Percentiles rank a stretch among this genome's conserved stretches.
Conservation (phyloP, 2,888 invertebrate species). For the Ditula angustiorana region DNA sequence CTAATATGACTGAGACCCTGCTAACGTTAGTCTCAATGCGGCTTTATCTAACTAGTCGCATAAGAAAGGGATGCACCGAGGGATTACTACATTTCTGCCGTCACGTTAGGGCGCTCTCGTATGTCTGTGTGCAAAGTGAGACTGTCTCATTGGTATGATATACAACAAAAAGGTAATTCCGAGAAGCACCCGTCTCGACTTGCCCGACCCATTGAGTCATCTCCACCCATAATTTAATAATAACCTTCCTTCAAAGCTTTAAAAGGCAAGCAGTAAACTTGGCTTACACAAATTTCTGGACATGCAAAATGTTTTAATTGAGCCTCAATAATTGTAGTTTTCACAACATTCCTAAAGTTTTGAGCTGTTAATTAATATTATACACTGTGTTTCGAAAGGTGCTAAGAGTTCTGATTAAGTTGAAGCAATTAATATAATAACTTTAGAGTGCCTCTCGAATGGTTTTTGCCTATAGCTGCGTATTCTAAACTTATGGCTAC, state of each 20-base stretch:
- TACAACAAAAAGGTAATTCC: slow-evolving; percentile 81
- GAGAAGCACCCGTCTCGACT: slow-evolving; percentile 73
- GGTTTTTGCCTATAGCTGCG: not conserved
- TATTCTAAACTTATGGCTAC: no score
- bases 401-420: slow-evolving; percentile 16
- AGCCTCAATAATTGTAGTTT: slow-evolving; percentile 11
- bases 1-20: no score
- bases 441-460: not conserved
- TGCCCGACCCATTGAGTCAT: slow-evolving; percentile 77
- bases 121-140: slow-evolving; percentile 51
- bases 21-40: no score
- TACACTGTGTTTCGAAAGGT: slow-evolving; percentile 22
- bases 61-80: no score
- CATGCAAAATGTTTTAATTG: slow-evolving; percentile 14
- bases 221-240: slow-evolving; percentile 76
- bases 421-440: slow-evolving; percentile 3
- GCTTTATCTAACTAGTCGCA: no score
- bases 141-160: slow-evolving; percentile 81
- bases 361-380: slow-evolving; percentile 18
- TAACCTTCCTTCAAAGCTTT: slow-evolving; percentile 52
- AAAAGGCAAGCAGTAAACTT: slow-evolving; percentile 23
- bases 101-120: no score
- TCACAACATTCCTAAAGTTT: slow-evolving; percentile 27
- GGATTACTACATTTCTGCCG: no score
- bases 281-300: not conserved